Base-by-base conservation (phyloP, 2,888 invertebrate genomes). In the Carterocephalus palaemon region DNA sequence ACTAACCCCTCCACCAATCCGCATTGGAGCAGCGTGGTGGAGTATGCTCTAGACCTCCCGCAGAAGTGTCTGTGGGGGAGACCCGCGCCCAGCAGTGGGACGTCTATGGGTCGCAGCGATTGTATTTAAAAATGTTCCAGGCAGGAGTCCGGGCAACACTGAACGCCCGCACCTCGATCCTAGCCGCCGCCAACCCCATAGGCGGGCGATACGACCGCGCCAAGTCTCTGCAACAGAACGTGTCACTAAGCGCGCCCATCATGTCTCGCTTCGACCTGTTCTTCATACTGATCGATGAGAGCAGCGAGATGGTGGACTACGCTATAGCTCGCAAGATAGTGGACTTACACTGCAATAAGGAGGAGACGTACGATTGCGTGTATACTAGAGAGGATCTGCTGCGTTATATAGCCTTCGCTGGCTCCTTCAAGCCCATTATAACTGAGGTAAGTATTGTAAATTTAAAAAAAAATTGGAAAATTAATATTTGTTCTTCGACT, bases 261-360 rank as follows among this genome's bases (percentile, higher is more conserved):
- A 98, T 99, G 98, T 99, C 99, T 0, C 91, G 99, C 57, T 99
- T 99, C 78, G 99, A 99, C 81, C 86, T 99, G 8, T 99, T 99
- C 87, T 99, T 99, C 82, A 96, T 99, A 56, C 88, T 99, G 1
- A 95, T 99, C 1, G 99, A 99, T 71, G 99, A 99, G 72, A 96
- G 96, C 67, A 82, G 80, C 19, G 80, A 92, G 85, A 91, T 97
- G 58, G 92, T 95, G 0, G 99, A 99, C 80, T 98, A 97, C 69
- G 98, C 98, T 0, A 98, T 99, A 49, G 99, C 99, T 0, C 90
- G 95, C 52, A 95, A 97, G 69, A 99, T 99, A 46, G 92, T 99
- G 0, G 97, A 99, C 67, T 82, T 99, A 24, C 99, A 99, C 67
- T 93, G 95, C 43, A 93, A 95, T 60, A 92, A 93, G 46, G 93